Conservation (phyloP, 2,113 vertebrate species). For the Mus pahari region DNA sequence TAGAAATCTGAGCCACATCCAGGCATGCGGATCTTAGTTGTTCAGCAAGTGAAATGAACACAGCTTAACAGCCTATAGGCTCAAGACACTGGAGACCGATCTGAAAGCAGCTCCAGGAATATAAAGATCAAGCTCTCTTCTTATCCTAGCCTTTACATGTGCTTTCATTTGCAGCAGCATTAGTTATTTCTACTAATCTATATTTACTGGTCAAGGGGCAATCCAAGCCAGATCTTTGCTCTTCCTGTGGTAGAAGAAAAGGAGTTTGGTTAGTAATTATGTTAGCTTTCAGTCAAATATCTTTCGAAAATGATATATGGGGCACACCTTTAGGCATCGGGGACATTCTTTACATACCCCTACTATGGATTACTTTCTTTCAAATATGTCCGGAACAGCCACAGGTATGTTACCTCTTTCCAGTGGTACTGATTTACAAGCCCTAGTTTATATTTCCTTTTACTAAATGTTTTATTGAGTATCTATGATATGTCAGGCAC, state of each 20-base stretch:
- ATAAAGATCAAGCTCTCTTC: slow-evolving; percentile 46
- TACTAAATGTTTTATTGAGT: slow-evolving; percentile 42
- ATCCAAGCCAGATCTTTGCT: slow-evolving; percentile 16
- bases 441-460: slow-evolving; percentile 45
- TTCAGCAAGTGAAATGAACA: slow-evolving; percentile 32
- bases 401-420: neutral
- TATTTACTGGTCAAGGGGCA: slow-evolving; percentile 33
- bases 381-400: slow-evolving; percentile 21
- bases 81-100: neutral
- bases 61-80: slow-evolving; percentile 13
- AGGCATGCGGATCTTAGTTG: neutral
- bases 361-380: slow-evolving; percentile 31
- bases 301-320: slow-evolving; percentile 52
- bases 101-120: slow-evolving; percentile 30
- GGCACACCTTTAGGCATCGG: slow-evolving; percentile 1
- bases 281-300: slow-evolving; percentile 44
- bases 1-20: slow-evolving; percentile 36
- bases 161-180: neutral
- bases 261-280: slow-evolving; percentile 23
- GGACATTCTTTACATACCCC: slow-evolving; percentile 27
- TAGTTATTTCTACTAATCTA: slow-evolving; percentile 26
- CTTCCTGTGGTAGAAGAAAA: slow-evolving; percentile 18
- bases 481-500: slow-evolving; percentile 5
- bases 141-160: neutral
- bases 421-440: slow-evolving; percentile 34